Evolutionary conservation across 1,140 invertebrate species (phyloP).

Genomic region (Hydropsyche tenuis): DNA sequence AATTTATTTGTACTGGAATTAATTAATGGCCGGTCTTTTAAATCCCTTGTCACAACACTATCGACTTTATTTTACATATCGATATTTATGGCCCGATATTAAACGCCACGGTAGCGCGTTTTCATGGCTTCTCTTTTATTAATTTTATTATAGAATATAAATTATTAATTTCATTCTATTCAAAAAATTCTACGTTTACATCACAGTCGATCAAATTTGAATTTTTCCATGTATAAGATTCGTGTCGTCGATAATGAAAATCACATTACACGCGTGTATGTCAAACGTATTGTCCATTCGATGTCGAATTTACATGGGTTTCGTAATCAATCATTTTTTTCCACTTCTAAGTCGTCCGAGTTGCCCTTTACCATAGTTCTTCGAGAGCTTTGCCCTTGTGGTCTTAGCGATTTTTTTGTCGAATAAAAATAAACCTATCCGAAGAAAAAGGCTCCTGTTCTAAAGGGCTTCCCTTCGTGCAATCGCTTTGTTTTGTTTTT

Average conservation of each 20-base stretch:
- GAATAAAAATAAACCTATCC: no score
- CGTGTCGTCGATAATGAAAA: background rate
- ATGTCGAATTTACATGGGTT: background rate
- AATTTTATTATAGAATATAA: conserved; percentile 2
- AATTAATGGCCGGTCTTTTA: conserved; percentile 16
- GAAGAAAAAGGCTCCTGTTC: background rate
- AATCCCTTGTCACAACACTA: conserved; percentile 20
- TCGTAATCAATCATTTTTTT: conserved; percentile 24
- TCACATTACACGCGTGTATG: background rate
- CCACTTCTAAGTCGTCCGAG: background rate
- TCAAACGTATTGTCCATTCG: background rate
- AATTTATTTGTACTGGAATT: conserved; percentile 25
- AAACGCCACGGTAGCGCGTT: background rate
- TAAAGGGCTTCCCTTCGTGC: conserved; percentile 10
- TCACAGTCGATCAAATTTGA: no score
- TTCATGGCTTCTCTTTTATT: background rate
- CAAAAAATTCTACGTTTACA: no score
- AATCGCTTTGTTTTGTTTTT: conserved; percentile 40
- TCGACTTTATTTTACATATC: conserved; percentile 23
- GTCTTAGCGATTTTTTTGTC: conserved; percentile 6
- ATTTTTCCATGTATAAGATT: no score
- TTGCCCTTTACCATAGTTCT: background rate
- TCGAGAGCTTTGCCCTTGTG: conserved; percentile 3
- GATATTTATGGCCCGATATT: background rate
- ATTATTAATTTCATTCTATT: no score